Base-by-base conservation (phyloP, 1,140 invertebrate species). In the Globodera rostochiensis region DNA sequence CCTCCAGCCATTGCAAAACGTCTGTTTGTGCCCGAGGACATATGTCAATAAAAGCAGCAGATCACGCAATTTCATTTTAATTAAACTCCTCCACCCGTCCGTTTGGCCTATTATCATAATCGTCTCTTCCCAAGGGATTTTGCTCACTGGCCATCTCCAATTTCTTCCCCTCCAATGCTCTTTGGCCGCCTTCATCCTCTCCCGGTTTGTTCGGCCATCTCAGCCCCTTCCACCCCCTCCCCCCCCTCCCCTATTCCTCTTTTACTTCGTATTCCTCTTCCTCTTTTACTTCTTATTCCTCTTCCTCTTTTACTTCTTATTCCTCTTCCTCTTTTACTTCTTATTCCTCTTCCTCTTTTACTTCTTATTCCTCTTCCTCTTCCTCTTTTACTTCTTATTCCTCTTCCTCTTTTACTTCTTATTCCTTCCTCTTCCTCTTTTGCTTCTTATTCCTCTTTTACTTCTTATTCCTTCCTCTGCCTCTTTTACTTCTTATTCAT, bases 101-200 rank as follows among this genome's bases (percentile, higher is more conserved):
- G 57, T 15, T 60, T 60, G 57, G 5, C 57, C 15, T 15, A 60
- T 53, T 73, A 49, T 53, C 71, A 49, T 73, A 49, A 49, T 73
- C 71, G 46, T 73, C 50, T n/a, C 71, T 73, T 73, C 71, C 50
- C 50, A 5, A 15, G 46, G 46, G 15, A 5, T 19, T 19, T 73
- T 73, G 46, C 19, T 53, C 5, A n/a, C 19, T 53, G 46, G 46
- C 71, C 71, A 15, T 73, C 71, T 73, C 71, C 50, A 73, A 49
- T 73, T 73, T 73, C 50, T 73, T 73, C 71, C 50, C 19, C 50
- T 73, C 50, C 19, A 15, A 49, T 73, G 46, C 71, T 73, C 19
- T 19, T 53, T 15, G 46, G n/a, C 66, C 13, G 46, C 50, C 19
- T 53, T 73, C 71, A 73, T 15, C 13, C 50, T 13, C 13, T 19